Evolutionary conservation across 1,140 invertebrate genomes (phyloP).

Genomic region (Teleopsis dalmanni): DNA sequence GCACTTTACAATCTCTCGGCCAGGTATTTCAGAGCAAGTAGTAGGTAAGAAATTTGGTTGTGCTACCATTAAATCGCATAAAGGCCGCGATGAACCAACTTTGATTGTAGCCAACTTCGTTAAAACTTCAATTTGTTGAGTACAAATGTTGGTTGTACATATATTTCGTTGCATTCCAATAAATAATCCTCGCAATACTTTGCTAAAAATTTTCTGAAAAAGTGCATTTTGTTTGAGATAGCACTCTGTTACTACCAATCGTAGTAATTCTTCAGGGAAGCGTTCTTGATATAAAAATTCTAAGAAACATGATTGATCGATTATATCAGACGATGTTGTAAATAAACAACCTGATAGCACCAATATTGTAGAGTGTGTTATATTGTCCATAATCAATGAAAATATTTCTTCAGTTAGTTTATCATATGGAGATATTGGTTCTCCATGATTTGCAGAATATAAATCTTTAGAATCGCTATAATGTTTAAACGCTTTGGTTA

Average conservation of each 20-base stretch:
- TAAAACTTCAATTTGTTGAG: constrained; percentile 57
- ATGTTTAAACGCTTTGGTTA: no score
- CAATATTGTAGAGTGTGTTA: constrained; percentile 27
- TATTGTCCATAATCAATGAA: constrained; percentile 8
- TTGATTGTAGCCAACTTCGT: constrained; percentile 64
- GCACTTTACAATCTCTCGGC: constrained; percentile 73
- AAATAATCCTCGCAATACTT: constrained; percentile 62
- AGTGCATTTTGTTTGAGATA: constrained; percentile 57
- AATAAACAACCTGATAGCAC: constrained; percentile 34
- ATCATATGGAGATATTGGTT: not conserved
- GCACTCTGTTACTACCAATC: constrained; percentile 52
- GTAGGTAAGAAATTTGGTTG: constrained; percentile 70
- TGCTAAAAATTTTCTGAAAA: constrained; percentile 62
- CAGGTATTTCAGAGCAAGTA: constrained; percentile 60
- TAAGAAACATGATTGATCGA: constrained; percentile 31
- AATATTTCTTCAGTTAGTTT: constrained; percentile 2
- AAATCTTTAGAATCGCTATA: not conserved
- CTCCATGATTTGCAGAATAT: not conserved
- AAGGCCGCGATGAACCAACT: constrained; percentile 56
- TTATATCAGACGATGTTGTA: constrained; percentile 23
- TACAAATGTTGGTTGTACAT: constrained; percentile 62
- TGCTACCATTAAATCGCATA: constrained; percentile 68
- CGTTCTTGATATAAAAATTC: constrained; percentile 44
- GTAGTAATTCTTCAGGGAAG: constrained; percentile 53
- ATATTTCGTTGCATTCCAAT: constrained; percentile 61